phyloP scores from a whole-genome alignment of 2,797 vertebrate species.

The Tapera naevia region DNA sequence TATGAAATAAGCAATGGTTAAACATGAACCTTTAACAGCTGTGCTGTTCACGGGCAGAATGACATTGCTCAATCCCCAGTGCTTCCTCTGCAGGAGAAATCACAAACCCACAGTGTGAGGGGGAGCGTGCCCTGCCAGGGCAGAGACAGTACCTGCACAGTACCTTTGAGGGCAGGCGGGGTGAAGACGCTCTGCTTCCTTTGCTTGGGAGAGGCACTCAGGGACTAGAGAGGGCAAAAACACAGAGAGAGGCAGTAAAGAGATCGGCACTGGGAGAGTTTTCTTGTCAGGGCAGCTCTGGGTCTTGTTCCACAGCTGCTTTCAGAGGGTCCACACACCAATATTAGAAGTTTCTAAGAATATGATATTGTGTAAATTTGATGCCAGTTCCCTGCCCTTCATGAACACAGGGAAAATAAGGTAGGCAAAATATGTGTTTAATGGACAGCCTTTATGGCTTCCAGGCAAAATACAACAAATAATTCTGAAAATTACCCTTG shows the following conservation, averaged over 20 bases:
- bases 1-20: fast-evolving
- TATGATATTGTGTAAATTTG: fast-evolving
- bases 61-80: fast-evolving
- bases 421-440: neutral
- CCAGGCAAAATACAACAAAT: neutral
- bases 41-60: neutral
- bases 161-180: conserved; percentile 89
- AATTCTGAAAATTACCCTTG: neutral
- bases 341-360: neutral
- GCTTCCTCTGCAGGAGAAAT: neutral
- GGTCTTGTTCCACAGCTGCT: neutral
- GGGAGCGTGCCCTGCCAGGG: neutral
- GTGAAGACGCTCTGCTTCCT: conserved; percentile 89
- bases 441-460: neutral
- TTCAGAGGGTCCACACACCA: neutral
- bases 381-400: neutral
- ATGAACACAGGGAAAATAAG: neutral
- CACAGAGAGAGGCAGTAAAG: neutral
- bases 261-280: fast-evolving
- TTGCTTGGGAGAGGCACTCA: conserved; percentile 84
- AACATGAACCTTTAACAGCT: fast-evolving
- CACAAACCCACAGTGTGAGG: neutral
- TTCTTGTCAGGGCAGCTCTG: neutral
- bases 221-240: conserved; percentile 67
- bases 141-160: conserved; percentile 55